A percentile compares a stretch with the other conserved stretches of the same genome.
Conservation (phyloP, 2,888 invertebrate species). For the Euphydryas editha region DNA sequence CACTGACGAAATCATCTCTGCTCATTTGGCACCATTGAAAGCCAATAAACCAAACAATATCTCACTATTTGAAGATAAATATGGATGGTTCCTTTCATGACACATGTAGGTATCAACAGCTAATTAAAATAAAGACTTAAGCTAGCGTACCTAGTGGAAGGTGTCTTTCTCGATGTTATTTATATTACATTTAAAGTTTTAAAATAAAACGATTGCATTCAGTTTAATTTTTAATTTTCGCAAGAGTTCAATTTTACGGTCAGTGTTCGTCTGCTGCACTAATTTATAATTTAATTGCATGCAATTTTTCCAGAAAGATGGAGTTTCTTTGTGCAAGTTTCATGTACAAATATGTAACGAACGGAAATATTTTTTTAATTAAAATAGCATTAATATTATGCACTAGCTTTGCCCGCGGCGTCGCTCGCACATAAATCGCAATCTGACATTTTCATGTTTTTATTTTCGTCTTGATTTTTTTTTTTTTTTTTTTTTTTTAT, state of each 20-base stretch:
- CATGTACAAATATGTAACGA: slow-evolving; percentile 7
- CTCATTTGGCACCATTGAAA: too few species aligned
- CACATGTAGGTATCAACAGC: too few species aligned
- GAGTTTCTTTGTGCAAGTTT: slow-evolving; percentile 10
- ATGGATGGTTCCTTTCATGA: too few species aligned
- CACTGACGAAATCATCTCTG: too few species aligned
- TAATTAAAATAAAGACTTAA: too few species aligned
- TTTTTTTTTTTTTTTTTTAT: too few species aligned
- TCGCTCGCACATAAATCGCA: too few species aligned
- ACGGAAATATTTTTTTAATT: background rate
- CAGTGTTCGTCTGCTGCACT: slow-evolving; percentile 22
- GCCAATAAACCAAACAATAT: too few species aligned
- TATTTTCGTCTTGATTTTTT: too few species aligned
- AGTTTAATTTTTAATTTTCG: slow-evolving; percentile 1
- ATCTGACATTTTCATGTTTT: too few species aligned
- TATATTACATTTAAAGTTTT: background rate
- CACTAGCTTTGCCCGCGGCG: background rate
- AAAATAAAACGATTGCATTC: background rate
- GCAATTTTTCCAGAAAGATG: slow-evolving; percentile 22
- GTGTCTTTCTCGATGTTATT: background rate
- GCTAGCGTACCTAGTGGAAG: too few species aligned
- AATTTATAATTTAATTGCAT: slow-evolving; percentile 34
- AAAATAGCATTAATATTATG: background rate
- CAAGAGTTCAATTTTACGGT: slow-evolving; percentile 22
- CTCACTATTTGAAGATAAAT: too few species aligned